phyloP scores from a whole-genome alignment of 2,888 invertebrate genomes.

The Cacoxenus indagator region DNA sequence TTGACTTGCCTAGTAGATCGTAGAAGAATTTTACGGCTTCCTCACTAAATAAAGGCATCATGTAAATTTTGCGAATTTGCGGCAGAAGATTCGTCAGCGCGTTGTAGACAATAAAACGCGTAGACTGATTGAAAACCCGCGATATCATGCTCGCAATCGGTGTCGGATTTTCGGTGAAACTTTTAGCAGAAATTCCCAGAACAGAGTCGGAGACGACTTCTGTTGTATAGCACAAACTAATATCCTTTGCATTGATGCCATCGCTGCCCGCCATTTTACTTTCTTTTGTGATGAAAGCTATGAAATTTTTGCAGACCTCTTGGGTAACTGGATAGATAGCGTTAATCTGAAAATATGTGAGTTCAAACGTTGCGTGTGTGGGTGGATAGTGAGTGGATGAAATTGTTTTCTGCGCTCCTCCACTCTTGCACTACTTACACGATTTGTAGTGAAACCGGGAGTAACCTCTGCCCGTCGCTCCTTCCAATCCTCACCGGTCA shows the following conservation, averaged over 20 bases:
- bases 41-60: constrained; percentile 54
- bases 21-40: constrained; percentile 75
- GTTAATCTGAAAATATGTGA: constrained; percentile 67
- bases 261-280: constrained; percentile 44
- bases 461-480: constrained; percentile 71
- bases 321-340: constrained; percentile 71
- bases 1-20: constrained; percentile 51
- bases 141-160: constrained; percentile 61
- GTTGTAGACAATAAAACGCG: constrained; percentile 42
- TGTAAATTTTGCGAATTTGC: constrained; percentile 49
- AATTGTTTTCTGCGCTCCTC: too few species aligned
- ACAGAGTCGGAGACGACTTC: constrained; percentile 71
- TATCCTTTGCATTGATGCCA: constrained; percentile 70
- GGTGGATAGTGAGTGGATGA: not conserved
- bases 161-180: constrained; percentile 59
- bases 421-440: constrained; percentile 58
- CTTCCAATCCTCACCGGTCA: constrained; percentile 72
- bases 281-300: constrained; percentile 67
- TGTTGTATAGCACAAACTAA: constrained; percentile 66
- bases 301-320: constrained; percentile 69
- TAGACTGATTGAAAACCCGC: constrained; percentile 59
- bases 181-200: constrained; percentile 70
- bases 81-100: constrained; percentile 59
- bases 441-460: constrained; percentile 72
- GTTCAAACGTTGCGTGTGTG: too few species aligned